Conservation (phyloP, 53 echinoderm and acorn worm genomes). For the Astropecten irregularis region DNA sequence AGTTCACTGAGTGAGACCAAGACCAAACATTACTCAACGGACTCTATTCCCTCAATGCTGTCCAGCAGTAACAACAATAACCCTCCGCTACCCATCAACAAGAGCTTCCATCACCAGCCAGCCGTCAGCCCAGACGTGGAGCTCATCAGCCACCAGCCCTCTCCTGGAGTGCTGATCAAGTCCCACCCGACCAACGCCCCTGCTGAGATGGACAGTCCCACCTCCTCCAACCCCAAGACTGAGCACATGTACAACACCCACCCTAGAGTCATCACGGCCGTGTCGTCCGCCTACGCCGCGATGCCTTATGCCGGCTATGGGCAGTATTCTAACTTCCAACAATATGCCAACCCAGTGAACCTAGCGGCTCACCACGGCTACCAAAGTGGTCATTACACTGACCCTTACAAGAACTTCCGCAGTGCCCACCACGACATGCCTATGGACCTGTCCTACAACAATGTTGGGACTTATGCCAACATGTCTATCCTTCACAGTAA, state of each 20-base stretch:
- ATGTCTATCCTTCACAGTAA: slow-evolving; percentile 76
- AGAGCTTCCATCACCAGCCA: slow-evolving; percentile 23
- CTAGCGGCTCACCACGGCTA: slow-evolving; percentile 79
- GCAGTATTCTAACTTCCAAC: slow-evolving; percentile 85
- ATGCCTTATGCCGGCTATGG: slow-evolving; percentile 84
- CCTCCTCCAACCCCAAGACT: slow-evolving; percentile 40
- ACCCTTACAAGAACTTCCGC: slow-evolving; percentile 82
- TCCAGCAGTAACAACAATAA: slow-evolving; percentile 28
- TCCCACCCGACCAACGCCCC: background rate
- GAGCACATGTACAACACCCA: slow-evolving; percentile 71
- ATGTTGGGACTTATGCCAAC: slow-evolving; percentile 73
- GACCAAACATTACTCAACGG: slow-evolving; percentile 55
- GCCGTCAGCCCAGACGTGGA: slow-evolving; percentile 57
- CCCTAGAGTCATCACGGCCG: slow-evolving; percentile 65
- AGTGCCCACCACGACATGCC: slow-evolving; percentile 80
- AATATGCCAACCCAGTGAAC: slow-evolving; percentile 73
- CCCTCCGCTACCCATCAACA: slow-evolving; percentile 23
- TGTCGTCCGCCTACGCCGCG: slow-evolving; percentile 74
- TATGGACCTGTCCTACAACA: slow-evolving; percentile 93
- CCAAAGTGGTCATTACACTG: slow-evolving; percentile 70
- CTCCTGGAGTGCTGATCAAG: slow-evolving; percentile 8
- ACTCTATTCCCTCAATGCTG: slow-evolving; percentile 52
- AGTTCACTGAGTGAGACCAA: slow-evolving; percentile 67
- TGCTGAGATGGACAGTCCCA: slow-evolving; percentile 12
- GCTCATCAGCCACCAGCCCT: slow-evolving; percentile 45